A percentile compares a stretch with the other conserved stretches of the same genome.
These are phyloP conservation scores for Pristionchus mayeri DNA, from an alignment of 2,888 invertebrate species.

Conservation along the genomic window DNA sequence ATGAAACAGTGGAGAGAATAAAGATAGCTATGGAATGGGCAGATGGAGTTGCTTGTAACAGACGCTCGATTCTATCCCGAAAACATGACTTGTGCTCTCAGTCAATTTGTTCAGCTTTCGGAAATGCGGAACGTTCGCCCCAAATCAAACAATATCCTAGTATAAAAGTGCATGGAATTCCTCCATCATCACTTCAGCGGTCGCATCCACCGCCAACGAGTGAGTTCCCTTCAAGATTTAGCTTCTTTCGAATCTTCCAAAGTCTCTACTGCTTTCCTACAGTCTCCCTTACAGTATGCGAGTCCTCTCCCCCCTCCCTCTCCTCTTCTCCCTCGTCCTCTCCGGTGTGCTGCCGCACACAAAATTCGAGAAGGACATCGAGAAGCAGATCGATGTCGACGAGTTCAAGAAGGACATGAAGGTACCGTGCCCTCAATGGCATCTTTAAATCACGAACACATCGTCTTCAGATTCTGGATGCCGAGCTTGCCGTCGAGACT, in stretches of 20 bases:
- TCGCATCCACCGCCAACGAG: background rate
- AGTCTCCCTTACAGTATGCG: background rate
- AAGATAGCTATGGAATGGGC: no score
- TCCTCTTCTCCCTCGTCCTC: background rate
- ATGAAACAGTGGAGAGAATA: no score
- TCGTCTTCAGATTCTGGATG: background rate
- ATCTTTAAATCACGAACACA: background rate
- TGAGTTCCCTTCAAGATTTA: background rate
- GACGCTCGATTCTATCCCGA: no score
- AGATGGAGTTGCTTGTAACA: no score
- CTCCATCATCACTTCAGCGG: background rate
- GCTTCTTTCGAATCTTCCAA: background rate
- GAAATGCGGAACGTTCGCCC: no score
- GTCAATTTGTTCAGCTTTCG: no score
- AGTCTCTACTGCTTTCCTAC: background rate
- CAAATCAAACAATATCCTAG: background rate
- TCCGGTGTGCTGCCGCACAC: background rate
- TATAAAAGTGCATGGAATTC: background rate
- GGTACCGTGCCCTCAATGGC: background rate
- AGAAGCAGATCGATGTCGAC: background rate
- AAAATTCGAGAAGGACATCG: conserved; percentile 5
- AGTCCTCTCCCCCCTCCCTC: background rate
- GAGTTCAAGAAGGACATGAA: conserved; percentile 40
- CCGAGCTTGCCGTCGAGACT: background rate
- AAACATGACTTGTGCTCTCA: no score